Base-by-base conservation (phyloP, 23 tunicate genomes). In the Styela plicata region DNA sequence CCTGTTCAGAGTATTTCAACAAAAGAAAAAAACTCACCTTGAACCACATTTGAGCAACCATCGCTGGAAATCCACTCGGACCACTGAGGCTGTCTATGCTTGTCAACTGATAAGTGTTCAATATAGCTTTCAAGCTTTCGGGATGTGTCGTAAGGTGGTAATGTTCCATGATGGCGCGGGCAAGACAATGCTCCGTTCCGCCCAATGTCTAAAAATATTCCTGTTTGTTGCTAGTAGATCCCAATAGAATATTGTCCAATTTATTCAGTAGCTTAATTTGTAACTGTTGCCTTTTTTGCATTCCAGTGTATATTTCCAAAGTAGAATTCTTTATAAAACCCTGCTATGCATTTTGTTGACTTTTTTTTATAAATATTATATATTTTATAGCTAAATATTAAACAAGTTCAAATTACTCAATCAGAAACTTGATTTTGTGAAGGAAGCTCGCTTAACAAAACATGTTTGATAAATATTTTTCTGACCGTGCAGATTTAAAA, bases 41-140 rank as follows among this genome's bases (percentile, higher is more conserved):
- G 30, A 74, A 86, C 87, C 97, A 86, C 82, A 91, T 62, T 73
- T 86, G 97, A 21, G 97, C 97, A 69, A 86, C 97, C 52, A 91
- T 32, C 20, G 97, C 97, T 37, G 90, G 85, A 64, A 70, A 86
- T 3, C 97, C 89, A 86, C 97, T 86, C 18, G 97, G 97, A 2
- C 97, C 97, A 57, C 97, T 88, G 26, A 91, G 73, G 64, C 97
- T 91, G 44, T 91, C 97, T 3, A 82, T 81, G 78, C 97, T 91
- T 31, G 87, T 82, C 57, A 91, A 68, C 71, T 82, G 90, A 69
- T 91, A 91, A 52, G 90, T 86, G 74, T 91, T 91, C 31, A 91
- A 62, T 19, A 90, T 91, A 30, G 90, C 84, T 82, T 91, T 91
- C 69, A 91, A 70, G 73, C 84, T 86, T 33, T 91, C 90, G 5